Evolutionary conservation across 2,797 vertebrate species (phyloP).

Genomic region (Cryptoblepharus egeriae): DNA sequence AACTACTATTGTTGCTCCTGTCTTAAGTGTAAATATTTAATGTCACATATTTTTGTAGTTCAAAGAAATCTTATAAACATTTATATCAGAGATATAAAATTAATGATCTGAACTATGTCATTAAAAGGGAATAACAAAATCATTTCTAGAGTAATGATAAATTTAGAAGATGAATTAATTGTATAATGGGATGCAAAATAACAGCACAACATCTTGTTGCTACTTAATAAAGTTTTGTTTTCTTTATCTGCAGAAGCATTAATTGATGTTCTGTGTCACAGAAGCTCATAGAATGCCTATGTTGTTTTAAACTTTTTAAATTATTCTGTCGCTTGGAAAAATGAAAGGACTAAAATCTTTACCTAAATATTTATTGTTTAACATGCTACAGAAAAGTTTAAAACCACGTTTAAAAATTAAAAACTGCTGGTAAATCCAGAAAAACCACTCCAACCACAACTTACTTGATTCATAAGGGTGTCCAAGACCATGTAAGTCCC

Average conservation of each 20-base stretch:
- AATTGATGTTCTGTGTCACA: not conserved
- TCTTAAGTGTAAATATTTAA: slow-evolving; percentile 47
- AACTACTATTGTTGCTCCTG: slow-evolving; percentile 56
- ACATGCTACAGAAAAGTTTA: too few species aligned
- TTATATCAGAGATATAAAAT: slow-evolving; percentile 65
- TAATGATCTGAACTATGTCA: slow-evolving; percentile 62
- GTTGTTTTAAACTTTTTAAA: slow-evolving; percentile 15
- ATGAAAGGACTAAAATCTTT: too few species aligned
- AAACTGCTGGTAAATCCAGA: too few species aligned
- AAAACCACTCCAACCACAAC: too few species aligned
- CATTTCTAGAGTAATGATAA: not conserved
- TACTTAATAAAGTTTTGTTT: not conserved
- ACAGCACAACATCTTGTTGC: slow-evolving; percentile 7
- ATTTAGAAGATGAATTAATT: slow-evolving; percentile 6
- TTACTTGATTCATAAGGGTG: too few species aligned
- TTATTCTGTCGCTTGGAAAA: too few species aligned
- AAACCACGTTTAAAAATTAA: too few species aligned
- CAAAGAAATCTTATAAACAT: slow-evolving; percentile 66
- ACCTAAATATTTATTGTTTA: too few species aligned
- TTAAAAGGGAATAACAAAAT: slow-evolving; percentile 65
- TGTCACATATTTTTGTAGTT: slow-evolving; percentile 57
- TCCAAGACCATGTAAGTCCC: too few species aligned
- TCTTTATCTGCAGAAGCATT: not conserved
- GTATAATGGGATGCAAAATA: slow-evolving; percentile 37
- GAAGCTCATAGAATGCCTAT: not conserved